Conservation (phyloP, 2,888 invertebrate genomes). For the Apamea anceps region DNA sequence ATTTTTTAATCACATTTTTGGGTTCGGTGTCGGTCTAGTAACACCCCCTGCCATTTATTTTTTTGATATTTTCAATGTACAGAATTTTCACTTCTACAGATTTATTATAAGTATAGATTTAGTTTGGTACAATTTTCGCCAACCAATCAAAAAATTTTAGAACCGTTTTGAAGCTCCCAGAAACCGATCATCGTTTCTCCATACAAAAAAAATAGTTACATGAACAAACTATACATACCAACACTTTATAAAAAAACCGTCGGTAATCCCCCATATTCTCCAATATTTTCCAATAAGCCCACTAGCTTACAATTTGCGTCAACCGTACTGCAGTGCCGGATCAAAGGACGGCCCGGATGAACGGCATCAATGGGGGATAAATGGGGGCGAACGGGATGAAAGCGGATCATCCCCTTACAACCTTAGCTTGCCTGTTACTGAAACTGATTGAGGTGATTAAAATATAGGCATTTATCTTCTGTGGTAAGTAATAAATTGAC, state of each 20-base stretch:
- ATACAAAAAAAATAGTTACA: background rate
- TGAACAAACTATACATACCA: background rate
- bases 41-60: too few relatives aligned
- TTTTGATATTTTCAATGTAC: too few relatives aligned
- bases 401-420: conserved; percentile 60
- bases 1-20: too few relatives aligned
- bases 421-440: conserved; percentile 49
- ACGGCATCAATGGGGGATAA: conserved; percentile 37
- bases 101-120: too few relatives aligned
- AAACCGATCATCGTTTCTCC: background rate
- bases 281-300: conserved; percentile 56
- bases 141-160: background rate
- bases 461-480: conserved; percentile 44
- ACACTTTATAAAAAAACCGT: conserved; percentile 23
- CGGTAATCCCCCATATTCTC: conserved; percentile 28
- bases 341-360: conserved; percentile 51
- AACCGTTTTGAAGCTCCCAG: background rate
- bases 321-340: conserved; percentile 39
- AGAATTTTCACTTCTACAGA: too few relatives aligned
- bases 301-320: conserved; percentile 60
- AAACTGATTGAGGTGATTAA: conserved; percentile 56
- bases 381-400: conserved; percentile 51
- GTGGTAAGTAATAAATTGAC: conserved; percentile 11
- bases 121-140: background rate
- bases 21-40: too few relatives aligned